Evolutionary conservation across 2,113 vertebrate genomes (phyloP).

Genomic region (Neodon shergylaensis): DNA sequence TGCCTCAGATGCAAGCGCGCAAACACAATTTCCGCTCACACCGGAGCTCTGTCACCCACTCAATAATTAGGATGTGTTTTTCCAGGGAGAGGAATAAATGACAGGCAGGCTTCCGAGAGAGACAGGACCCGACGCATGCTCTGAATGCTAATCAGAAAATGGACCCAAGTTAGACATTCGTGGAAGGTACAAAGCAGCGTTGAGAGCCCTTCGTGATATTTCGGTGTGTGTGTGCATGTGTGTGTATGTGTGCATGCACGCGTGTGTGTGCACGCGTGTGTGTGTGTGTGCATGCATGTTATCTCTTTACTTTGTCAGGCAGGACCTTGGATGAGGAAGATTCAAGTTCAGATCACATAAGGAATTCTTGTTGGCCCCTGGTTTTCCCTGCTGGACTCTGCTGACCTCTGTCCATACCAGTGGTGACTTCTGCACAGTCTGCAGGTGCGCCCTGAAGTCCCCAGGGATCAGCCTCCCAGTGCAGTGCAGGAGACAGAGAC

Average conservation of each 20-base stretch:
- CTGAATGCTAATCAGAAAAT: slow-evolving; percentile 19
- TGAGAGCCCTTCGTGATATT: background rate
- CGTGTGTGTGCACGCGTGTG: too few species aligned
- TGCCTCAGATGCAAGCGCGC: background rate
- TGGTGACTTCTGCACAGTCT: background rate
- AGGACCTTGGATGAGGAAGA: background rate
- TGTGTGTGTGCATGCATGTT: background rate
- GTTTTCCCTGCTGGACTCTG: background rate
- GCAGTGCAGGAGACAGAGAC: too few species aligned
- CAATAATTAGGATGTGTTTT: background rate
- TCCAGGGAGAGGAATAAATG: background rate
- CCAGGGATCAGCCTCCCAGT: background rate
- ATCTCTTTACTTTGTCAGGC: background rate
- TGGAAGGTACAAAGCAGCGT: accelerated
- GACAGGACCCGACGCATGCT: background rate
- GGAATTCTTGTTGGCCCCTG: background rate
- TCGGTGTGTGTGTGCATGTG: background rate
- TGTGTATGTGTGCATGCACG: background rate
- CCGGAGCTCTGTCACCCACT: background rate
- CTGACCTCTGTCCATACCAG: background rate
- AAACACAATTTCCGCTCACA: background rate
- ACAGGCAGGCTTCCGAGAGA: background rate
- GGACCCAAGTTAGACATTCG: background rate
- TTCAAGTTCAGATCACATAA: background rate
- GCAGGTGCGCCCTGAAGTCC: accelerated